A percentile compares a stretch with the other conserved stretches of the same genome.
phyloP scores from a whole-genome alignment of 2,888 invertebrate genomes.

The Deilephila elpenor region DNA sequence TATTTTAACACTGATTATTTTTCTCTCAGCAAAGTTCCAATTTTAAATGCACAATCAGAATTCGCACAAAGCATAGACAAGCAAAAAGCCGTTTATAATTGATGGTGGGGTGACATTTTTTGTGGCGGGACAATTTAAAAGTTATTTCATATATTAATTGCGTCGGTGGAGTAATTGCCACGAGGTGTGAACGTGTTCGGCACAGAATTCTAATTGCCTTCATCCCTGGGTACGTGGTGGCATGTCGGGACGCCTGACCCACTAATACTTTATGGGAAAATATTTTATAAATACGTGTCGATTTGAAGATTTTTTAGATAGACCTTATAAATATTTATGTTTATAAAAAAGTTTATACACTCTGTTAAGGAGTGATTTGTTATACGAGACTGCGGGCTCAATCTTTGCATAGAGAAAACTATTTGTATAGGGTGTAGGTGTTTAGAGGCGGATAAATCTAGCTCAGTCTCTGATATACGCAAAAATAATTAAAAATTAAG shows the following conservation, averaged over 20 bases:
- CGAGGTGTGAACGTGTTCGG: conserved; percentile 71
- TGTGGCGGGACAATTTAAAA: conserved; percentile 46
- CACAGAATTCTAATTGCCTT: conserved; percentile 76
- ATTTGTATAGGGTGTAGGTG: too few relatives aligned
- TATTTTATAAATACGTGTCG: conserved; percentile 45
- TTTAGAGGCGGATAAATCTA: too few relatives aligned
- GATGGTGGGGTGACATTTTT: conserved; percentile 45
- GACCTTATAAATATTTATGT: neutral
- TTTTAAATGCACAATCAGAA: neutral
- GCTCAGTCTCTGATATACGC: too few relatives aligned
- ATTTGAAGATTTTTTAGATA: conserved; percentile 36
- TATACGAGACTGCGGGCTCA: neutral
- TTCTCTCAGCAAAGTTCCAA: too few relatives aligned
- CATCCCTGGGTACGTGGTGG: conserved; percentile 71
- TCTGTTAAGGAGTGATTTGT: neutral
- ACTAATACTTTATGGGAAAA: conserved; percentile 73
- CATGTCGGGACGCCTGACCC: conserved; percentile 69
- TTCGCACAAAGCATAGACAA: conserved; percentile 5
- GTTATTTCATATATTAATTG: conserved; percentile 55
- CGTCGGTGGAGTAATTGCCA: conserved; percentile 42
- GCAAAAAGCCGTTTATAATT: conserved; percentile 36
- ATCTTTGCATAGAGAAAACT: neutral
- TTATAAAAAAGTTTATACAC: neutral
- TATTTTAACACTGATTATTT: too few relatives aligned
- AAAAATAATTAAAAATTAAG: too few relatives aligned